Evolutionary conservation across 1,140 invertebrate genomes (phyloP).

Genomic region (Atta cephalotes): DNA sequence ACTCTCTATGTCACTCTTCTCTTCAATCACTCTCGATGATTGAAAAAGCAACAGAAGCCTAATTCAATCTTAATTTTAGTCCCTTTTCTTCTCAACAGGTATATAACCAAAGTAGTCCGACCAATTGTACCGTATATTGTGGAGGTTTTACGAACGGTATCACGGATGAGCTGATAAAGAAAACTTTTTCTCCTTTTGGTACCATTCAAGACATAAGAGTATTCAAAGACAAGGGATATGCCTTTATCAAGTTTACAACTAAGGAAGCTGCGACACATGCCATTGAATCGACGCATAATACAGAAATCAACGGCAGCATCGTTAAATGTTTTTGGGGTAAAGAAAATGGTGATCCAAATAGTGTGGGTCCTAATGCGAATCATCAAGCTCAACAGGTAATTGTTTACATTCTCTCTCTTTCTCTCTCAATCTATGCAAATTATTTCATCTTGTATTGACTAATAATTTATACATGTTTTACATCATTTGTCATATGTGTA

Average conservation of each 20-base stretch:
- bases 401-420: slow-evolving; percentile 19
- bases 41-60: too few species aligned
- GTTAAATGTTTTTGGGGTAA: slow-evolving; percentile 99
- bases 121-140: slow-evolving; percentile 99
- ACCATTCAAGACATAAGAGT: slow-evolving; percentile 98
- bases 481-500: background rate
- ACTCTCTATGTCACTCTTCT: too few species aligned
- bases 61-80: too few species aligned
- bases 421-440: too few species aligned
- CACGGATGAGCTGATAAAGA: slow-evolving; percentile 97
- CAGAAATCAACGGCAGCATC: slow-evolving; percentile 97
- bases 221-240: slow-evolving; percentile 99
- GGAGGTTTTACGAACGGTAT: slow-evolving; percentile 97
- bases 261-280: slow-evolving; percentile 99
- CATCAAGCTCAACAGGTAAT: slow-evolving; percentile 87
- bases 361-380: slow-evolving; percentile 86
- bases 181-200: slow-evolving; percentile 97
- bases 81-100: slow-evolving; percentile 86
- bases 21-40: too few species aligned
- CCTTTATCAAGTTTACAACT: slow-evolving; percentile 99
- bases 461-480: background rate
- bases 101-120: slow-evolving; percentile 98
- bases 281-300: slow-evolving; percentile 98
- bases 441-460: background rate
- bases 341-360: slow-evolving; percentile 93